Percentiles rank a stretch among this genome's conserved stretches.
These are phyloP conservation scores for Nebria brevicollis DNA, from an alignment of 2,888 invertebrate species.

Conservation along the genomic window DNA sequence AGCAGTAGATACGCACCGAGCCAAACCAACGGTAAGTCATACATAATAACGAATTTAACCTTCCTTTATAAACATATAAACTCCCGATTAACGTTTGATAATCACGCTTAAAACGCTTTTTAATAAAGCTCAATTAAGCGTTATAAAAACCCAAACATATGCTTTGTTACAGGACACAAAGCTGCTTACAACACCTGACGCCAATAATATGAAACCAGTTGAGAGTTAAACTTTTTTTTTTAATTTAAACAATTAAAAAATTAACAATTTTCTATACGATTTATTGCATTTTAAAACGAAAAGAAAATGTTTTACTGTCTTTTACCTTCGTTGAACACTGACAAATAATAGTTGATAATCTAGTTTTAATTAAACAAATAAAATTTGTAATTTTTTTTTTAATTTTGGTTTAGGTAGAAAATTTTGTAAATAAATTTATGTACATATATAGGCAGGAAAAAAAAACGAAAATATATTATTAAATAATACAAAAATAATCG, in stretches of 20 bases:
- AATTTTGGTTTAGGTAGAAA: slow-evolving; percentile 15
- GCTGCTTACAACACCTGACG: slow-evolving; percentile 32
- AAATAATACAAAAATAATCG: background rate
- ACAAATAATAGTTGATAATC: slow-evolving; percentile 7
- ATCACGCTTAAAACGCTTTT: background rate
- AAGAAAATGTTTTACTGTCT: background rate
- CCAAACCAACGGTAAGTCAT: slow-evolving; percentile 81
- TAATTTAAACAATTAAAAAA: background rate
- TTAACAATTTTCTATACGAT: background rate
- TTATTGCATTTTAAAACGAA: background rate
- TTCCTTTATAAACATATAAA: background rate
- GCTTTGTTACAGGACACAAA: slow-evolving; percentile 47
- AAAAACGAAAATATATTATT: background rate
- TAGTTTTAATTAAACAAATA: slow-evolving; percentile 19
- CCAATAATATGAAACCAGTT: slow-evolving; percentile 35
- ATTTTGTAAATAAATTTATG: background rate
- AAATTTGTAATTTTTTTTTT: background rate
- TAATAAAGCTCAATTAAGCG: background rate
- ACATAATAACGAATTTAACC: background rate
- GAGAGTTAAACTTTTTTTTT: slow-evolving; percentile 24
- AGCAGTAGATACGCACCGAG: slow-evolving; percentile 96
- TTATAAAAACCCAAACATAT: background rate
- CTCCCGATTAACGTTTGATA: background rate
- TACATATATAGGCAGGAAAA: background rate
- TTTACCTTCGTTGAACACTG: background rate